phyloP scores from a whole-genome alignment of 2,888 invertebrate genomes.

The Tineola bisselliella region DNA sequence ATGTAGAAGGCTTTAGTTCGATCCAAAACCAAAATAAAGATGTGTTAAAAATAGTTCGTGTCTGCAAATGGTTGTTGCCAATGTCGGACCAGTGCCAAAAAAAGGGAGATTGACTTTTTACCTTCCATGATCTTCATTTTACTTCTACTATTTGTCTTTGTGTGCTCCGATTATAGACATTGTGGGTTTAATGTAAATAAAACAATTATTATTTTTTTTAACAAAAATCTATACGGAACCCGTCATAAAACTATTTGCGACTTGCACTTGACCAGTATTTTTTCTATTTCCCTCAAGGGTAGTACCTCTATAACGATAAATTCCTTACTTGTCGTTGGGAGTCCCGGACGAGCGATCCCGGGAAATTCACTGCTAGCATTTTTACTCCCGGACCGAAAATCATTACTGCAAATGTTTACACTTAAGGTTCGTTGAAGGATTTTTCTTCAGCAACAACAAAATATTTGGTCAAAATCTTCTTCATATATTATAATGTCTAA shows the following conservation, averaged over 20 bases:
- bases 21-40: no score
- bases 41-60: no score
- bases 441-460: not conserved
- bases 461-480: not conserved
- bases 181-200: no score
- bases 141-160: no score
- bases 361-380: not conserved
- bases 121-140: no score
- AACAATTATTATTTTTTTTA: no score
- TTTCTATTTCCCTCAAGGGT: constrained; percentile 7
- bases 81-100: no score
- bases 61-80: no score
- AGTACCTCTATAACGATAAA: constrained; percentile 9
- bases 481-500: no score
- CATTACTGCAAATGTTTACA: constrained; percentile 12
- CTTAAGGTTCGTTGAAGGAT: not conserved
- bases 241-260: not conserved
- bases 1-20: no score
- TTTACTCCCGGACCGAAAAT: constrained; percentile 1
- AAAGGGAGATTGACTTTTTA: no score
- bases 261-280: not conserved
- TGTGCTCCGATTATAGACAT: no score
- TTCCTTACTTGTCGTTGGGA: constrained; percentile 6
- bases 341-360: constrained; percentile 9
- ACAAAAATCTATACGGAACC: not conserved